Conservation (phyloP, 2,888 invertebrate genomes). For the Euphydryas editha region DNA sequence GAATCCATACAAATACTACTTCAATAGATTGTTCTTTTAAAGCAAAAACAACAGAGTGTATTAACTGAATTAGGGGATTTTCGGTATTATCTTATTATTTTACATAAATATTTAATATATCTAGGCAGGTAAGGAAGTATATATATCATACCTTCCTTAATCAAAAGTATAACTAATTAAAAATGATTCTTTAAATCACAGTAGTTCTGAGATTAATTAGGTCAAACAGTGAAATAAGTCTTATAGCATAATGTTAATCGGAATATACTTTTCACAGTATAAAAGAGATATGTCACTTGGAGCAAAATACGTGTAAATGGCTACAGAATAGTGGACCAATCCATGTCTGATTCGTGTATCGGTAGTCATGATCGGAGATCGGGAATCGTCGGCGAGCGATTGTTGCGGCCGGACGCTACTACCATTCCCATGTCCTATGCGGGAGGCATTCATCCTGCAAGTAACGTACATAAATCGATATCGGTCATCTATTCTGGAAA, state of each 20-base stretch:
- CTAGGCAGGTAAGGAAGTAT: too few relatives aligned
- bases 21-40: too few relatives aligned
- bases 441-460: conserved; percentile 58
- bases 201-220: too few relatives aligned
- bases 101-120: too few relatives aligned
- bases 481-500: conserved; percentile 55
- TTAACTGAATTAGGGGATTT: too few relatives aligned
- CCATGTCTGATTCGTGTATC: conserved; percentile 13
- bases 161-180: too few relatives aligned
- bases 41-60: too few relatives aligned
- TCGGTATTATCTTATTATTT: too few relatives aligned
- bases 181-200: too few relatives aligned
- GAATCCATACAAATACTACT: too few relatives aligned
- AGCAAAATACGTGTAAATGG: neutral
- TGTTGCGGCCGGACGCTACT: conserved; percentile 73
- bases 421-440: conserved; percentile 70
- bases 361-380: conserved; percentile 8
- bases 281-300: neutral
- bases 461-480: conserved; percentile 58
- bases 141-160: too few relatives aligned
- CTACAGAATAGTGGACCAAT: neutral
- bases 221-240: too few relatives aligned
- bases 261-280: neutral
- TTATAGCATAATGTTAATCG: neutral
- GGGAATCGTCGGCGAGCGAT: conserved; percentile 54